A percentile compares a stretch with the other conserved stretches of the same genome.
Evolutionary conservation across 2,113 vertebrate species (phyloP).

Genomic region (Corythornis madagascariensis): DNA sequence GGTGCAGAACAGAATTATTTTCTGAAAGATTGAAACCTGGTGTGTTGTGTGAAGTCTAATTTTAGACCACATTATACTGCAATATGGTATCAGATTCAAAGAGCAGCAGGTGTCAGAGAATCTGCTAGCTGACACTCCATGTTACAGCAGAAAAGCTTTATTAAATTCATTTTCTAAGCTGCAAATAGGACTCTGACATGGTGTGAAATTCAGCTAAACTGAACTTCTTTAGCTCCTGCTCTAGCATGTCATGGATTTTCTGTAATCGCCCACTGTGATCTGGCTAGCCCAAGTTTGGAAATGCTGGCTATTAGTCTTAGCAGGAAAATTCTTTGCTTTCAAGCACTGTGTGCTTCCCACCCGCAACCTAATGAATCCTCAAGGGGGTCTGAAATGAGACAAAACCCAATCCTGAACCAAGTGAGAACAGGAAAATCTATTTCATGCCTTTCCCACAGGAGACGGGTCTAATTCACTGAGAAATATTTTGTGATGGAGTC

Average conservation of each 20-base stretch:
- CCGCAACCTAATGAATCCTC: constrained; percentile 8
- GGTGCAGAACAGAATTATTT: constrained; percentile 54
- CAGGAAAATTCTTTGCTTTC: constrained; percentile 29
- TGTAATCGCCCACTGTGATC: constrained; percentile 51
- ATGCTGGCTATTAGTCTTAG: constrained; percentile 22
- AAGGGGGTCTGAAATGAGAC: constrained; percentile 26
- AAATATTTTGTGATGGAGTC: neutral
- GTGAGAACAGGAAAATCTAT: constrained; percentile 7
- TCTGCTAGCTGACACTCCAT: constrained; percentile 43
- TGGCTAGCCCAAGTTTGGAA: constrained; percentile 39
- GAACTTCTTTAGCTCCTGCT: constrained; percentile 57
- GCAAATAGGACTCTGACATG: constrained; percentile 57
- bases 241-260: constrained; percentile 45
- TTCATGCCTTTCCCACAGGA: neutral
- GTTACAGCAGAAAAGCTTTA: constrained; percentile 46
- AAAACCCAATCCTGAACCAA: neutral
- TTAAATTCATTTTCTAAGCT: constrained; percentile 46
- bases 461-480: neutral
- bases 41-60: constrained; percentile 64
- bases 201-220: constrained; percentile 62
- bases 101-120: constrained; percentile 73
- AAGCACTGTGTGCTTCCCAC: neutral
- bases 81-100: constrained; percentile 64
- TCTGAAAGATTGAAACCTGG: constrained; percentile 62
- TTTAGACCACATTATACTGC: constrained; percentile 67